Evolutionary conservation across 1,140 invertebrate species (phyloP).

Genomic region (Apis dorsata): DNA sequence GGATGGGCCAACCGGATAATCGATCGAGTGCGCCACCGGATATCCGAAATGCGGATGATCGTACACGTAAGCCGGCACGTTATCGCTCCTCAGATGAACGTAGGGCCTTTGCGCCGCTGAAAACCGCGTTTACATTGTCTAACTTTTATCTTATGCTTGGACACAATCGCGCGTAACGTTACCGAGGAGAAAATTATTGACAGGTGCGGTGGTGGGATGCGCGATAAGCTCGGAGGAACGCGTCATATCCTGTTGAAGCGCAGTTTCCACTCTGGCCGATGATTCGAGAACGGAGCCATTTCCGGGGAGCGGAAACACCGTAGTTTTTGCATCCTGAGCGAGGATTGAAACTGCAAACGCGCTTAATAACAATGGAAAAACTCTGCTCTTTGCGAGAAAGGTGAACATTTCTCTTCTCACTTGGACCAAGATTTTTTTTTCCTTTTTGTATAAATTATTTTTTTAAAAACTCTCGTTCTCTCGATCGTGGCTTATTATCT

Average conservation of each 20-base stretch:
- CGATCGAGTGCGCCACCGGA: slow-evolving; percentile 60
- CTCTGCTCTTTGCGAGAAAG: not conserved
- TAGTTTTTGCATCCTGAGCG: slow-evolving; percentile 43
- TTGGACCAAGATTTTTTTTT: not conserved
- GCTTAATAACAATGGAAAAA: slow-evolving; percentile 23
- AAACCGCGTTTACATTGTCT: not conserved
- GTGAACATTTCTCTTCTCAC: slow-evolving; percentile 27
- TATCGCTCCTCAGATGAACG: slow-evolving; percentile 47
- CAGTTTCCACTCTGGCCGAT: slow-evolving; percentile 45
- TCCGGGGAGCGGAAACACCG: slow-evolving; percentile 26
- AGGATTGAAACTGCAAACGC: slow-evolving; percentile 23
- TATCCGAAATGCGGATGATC: slow-evolving; percentile 56
- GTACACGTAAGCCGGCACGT: slow-evolving; percentile 40
- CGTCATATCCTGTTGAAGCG: slow-evolving; percentile 50
- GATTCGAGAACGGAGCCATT: slow-evolving; percentile 42
- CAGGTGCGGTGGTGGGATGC: slow-evolving; percentile 49
- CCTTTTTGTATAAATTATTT: too few relatives aligned
- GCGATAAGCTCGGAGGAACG: slow-evolving; percentile 15
- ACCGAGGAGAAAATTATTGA: slow-evolving; percentile 68
- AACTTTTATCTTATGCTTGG: not conserved
- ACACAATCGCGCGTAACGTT: slow-evolving; percentile 41
- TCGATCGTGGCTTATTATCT: not conserved
- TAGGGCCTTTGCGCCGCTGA: slow-evolving; percentile 42
- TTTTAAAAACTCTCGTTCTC: not conserved
- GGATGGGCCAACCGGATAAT: slow-evolving; percentile 68